Percentiles rank a stretch among this genome's conserved stretches.
These are phyloP conservation scores for Empis stercorea DNA, from an alignment of 2,888 invertebrate species.

Conservation along the genomic window DNA sequence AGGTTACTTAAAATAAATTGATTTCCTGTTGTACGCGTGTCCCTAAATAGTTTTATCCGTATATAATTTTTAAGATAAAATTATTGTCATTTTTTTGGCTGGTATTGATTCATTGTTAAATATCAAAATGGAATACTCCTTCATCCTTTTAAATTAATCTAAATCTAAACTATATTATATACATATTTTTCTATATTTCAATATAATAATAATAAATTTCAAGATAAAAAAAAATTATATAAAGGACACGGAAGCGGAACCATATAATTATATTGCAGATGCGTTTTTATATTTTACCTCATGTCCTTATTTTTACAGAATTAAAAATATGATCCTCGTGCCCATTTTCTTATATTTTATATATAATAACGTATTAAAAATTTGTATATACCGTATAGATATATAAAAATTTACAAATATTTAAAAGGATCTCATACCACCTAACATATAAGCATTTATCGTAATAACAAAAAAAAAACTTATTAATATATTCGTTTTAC, in stretches of 20 bases:
- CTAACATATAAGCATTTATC: too few species aligned
- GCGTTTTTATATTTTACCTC: background rate
- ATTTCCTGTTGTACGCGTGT: constrained; percentile 13
- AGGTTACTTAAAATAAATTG: constrained; percentile 3
- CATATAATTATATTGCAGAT: constrained; percentile 14
- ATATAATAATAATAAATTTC: background rate
- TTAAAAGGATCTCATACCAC: too few species aligned
- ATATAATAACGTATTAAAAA: too few species aligned
- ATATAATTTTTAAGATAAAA: background rate
- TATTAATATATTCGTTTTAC: too few species aligned
- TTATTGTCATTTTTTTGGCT: background rate
- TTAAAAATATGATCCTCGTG: too few species aligned
- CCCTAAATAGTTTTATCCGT: background rate
- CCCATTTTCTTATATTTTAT: too few species aligned
- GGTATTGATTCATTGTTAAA: background rate
- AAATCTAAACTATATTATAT: background rate
- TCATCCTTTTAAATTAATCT: background rate
- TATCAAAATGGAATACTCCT: background rate
- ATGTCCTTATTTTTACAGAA: too few species aligned
- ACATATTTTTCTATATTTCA: background rate
- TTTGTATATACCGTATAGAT: too few species aligned
- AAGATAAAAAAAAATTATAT: background rate
- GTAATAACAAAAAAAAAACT: too few species aligned
- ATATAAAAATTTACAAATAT: too few species aligned
- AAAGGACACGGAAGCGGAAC: constrained; percentile 9